Conservation (phyloP, 2,113 vertebrate species). For the Oreamnos americanus region DNA sequence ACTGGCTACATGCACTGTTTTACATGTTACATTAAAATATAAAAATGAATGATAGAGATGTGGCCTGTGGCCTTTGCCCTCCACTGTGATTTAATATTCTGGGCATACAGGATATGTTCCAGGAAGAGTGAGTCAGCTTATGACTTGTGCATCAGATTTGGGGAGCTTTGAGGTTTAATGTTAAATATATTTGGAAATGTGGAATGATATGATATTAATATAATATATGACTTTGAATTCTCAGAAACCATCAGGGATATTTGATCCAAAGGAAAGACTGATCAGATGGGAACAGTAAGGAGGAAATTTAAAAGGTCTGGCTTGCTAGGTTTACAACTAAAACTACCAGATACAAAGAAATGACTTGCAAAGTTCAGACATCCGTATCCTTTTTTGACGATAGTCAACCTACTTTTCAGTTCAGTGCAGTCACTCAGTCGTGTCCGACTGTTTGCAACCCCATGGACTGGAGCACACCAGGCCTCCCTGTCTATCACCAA, state of each 20-base stretch:
- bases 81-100: not conserved
- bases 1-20: not conserved
- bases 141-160: conserved; percentile 1
- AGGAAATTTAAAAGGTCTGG: not conserved
- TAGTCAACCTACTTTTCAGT: not conserved
- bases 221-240: not conserved
- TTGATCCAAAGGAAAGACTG: not conserved
- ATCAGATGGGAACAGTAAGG: not conserved
- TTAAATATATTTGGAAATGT: conserved; percentile 35
- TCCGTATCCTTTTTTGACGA: not conserved
- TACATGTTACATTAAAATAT: not conserved
- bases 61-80: not conserved
- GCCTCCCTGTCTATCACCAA: not conserved
- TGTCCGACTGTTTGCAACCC: not conserved
- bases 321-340: not conserved
- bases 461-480: not conserved
- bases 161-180: not conserved
- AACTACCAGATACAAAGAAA: not conserved
- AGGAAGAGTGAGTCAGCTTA: not conserved
- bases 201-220: not conserved
- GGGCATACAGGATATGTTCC: not conserved
- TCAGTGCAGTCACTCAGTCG: not conserved
- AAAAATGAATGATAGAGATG: not conserved
- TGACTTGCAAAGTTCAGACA: not conserved
- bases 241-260: conserved; percentile 16